Percentiles rank a stretch among this genome's conserved stretches.
Evolutionary conservation across 1,140 invertebrate genomes (phyloP).

Genomic region (Heterodera schachtii): DNA sequence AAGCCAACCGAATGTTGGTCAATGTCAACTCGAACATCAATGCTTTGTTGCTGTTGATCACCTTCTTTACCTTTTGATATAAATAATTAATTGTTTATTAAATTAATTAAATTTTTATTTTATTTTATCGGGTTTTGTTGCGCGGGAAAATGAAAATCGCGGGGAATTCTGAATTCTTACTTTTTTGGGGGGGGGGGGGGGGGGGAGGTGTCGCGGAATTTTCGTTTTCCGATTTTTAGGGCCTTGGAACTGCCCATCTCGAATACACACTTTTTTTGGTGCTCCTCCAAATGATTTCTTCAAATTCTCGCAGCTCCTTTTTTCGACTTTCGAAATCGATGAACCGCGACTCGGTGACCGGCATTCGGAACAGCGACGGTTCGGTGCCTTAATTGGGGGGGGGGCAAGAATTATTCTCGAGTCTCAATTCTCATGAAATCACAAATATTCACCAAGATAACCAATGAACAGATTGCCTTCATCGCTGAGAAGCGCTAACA

Average conservation of each 20-base stretch:
- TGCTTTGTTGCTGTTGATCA: background rate
- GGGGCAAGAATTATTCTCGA: background rate
- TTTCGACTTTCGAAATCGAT: slow-evolving; percentile 52
- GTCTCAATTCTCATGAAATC: too few species aligned
- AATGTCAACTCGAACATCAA: slow-evolving; percentile 38
- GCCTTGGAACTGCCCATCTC: too few species aligned
- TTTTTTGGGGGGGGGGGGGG: too few species aligned
- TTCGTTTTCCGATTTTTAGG: too few species aligned
- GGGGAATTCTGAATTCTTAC: too few species aligned
- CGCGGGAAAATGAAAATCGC: too few species aligned
- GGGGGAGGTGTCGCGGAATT: too few species aligned
- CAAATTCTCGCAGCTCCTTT: slow-evolving; percentile 49
- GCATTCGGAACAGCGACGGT: slow-evolving; percentile 57
- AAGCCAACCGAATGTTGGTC: slow-evolving; percentile 39
- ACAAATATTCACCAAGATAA: slow-evolving; percentile 19
- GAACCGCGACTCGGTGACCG: slow-evolving; percentile 50
- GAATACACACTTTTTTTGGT: slow-evolving; percentile 13
- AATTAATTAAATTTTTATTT: background rate
- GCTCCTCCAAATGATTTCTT: slow-evolving; percentile 39
- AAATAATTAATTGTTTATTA: background rate
- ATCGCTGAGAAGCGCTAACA: slow-evolving; percentile 46
- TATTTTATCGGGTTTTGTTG: too few species aligned
- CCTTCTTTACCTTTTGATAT: background rate
- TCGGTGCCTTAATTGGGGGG: slow-evolving; percentile 37
- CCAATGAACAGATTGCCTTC: slow-evolving; percentile 42